Evolutionary conservation across 2,888 invertebrate species (phyloP).

Genomic region (Nephrotoma appendiculata): DNA sequence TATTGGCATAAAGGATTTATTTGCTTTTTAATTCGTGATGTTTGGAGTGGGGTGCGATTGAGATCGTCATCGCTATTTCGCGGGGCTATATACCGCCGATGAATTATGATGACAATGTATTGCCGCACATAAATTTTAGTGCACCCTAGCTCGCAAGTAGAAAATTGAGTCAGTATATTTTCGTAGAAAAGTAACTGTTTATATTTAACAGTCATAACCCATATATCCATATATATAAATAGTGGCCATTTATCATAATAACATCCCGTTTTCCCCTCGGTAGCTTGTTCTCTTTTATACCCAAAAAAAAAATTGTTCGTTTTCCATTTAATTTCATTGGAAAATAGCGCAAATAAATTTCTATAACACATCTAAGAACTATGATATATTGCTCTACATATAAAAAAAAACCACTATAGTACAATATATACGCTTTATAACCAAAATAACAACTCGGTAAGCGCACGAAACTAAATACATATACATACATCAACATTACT

Average conservation of each 20-base stretch:
- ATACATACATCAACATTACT: not conserved
- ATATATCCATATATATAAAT: not conserved
- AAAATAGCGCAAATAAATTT: not conserved
- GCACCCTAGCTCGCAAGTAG: not conserved
- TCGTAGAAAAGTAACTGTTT: not conserved
- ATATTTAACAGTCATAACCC: not conserved
- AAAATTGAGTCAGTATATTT: not conserved
- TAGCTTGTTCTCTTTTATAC: not conserved
- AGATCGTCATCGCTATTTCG: not conserved
- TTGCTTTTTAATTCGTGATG: not conserved
- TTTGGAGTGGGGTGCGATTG: not conserved
- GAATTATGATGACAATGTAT: not conserved
- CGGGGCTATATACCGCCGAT: not conserved
- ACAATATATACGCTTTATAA: not conserved
- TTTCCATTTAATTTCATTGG: not conserved
- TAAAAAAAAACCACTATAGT: not conserved
- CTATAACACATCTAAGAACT: not conserved
- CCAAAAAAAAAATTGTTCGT: not conserved
- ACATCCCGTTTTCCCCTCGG: not conserved
- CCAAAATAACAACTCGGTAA: not conserved
- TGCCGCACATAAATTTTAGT: not conserved
- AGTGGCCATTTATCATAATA: not conserved
- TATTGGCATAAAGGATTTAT: not conserved
- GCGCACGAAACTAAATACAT: not conserved
- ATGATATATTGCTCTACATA: not conserved